Percentiles rank a stretch among this genome's conserved stretches.
phyloP scores from a whole-genome alignment of 2,113 vertebrate species.

The Butorides virescens region DNA sequence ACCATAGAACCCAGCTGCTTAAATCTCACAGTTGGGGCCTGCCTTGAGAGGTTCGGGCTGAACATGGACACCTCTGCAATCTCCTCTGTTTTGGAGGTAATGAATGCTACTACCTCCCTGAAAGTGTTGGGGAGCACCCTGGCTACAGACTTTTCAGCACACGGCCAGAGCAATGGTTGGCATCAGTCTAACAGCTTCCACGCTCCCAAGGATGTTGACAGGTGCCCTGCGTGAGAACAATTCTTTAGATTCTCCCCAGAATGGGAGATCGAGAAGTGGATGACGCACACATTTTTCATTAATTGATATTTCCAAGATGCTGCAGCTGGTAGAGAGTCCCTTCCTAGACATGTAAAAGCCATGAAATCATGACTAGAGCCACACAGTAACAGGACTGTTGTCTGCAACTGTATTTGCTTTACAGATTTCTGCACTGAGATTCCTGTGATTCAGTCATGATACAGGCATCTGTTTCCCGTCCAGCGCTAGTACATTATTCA shows the following conservation, averaged over 20 bases:
- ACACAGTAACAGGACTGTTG: background rate
- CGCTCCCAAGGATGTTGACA: background rate
- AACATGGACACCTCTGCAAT: background rate
- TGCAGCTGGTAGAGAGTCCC: background rate
- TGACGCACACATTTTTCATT: background rate
- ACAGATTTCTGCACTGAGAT: background rate
- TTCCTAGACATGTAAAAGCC: background rate
- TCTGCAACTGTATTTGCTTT: background rate
- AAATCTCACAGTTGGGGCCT: background rate
- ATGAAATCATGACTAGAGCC: background rate
- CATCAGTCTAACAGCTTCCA: background rate
- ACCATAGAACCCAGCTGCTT: background rate
- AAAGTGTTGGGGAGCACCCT: background rate
- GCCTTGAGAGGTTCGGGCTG: background rate
- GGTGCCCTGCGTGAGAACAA: background rate
- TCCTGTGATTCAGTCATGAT: background rate
- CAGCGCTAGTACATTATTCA: background rate
- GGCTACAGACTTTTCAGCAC: background rate
- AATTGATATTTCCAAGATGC: background rate
- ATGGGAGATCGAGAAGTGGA: background rate
- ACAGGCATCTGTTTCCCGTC: background rate
- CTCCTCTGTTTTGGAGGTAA: background rate
- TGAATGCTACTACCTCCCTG: background rate
- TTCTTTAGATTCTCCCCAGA: background rate
- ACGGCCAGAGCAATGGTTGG: background rate